Conservation (phyloP, 2,113 vertebrate genomes). For the Nothocercus nigrocapillus region DNA sequence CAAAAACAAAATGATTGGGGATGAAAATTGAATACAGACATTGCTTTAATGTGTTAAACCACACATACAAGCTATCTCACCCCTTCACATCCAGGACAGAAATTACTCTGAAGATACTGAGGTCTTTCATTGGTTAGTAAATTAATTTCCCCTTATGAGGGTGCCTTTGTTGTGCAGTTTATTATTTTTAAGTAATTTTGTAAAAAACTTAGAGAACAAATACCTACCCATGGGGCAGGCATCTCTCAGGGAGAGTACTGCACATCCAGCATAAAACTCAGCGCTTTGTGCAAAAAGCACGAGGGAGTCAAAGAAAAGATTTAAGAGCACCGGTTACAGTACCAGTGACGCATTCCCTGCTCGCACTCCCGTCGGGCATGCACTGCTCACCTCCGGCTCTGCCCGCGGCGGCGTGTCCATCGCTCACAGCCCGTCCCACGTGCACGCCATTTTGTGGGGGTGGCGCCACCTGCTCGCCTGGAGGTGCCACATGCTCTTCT, state of each 20-base stretch:
- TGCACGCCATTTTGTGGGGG: no score
- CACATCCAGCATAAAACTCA: background rate
- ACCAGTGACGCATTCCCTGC: no score
- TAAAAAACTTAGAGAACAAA: background rate
- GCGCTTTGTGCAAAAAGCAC: background rate
- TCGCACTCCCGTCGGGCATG: no score
- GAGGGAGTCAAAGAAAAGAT: background rate
- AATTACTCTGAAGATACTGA: background rate
- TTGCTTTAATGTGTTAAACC: background rate
- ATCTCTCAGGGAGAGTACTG: background rate
- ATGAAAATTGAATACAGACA: background rate
- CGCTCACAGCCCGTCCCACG: no score
- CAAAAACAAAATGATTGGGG: background rate
- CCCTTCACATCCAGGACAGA: background rate
- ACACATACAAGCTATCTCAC: accelerated
- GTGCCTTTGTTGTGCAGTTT: background rate
- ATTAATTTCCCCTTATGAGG: background rate
- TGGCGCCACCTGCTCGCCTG: no score
- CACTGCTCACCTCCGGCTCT: no score
- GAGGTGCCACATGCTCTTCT: no score
- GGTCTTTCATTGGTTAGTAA: background rate
- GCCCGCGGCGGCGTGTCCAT: no score
- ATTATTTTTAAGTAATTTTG: background rate
- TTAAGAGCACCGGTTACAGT: background rate
- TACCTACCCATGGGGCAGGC: background rate